Percentiles rank a stretch among this genome's conserved stretches.
phyloP scores from a whole-genome alignment of 2,113 vertebrate genomes.

The Gallinago undulata region DNA sequence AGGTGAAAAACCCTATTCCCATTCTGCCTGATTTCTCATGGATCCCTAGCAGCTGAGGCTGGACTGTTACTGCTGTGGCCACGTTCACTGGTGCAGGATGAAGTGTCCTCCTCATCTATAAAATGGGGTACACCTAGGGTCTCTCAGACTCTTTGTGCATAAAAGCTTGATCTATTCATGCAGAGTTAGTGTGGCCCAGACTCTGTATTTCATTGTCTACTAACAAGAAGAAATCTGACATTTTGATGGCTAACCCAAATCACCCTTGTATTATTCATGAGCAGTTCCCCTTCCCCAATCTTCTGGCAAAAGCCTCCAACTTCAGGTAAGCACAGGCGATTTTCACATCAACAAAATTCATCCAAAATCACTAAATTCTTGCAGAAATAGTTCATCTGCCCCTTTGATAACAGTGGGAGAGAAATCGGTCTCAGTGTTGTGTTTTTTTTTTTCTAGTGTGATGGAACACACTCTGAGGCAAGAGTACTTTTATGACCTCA shows the following conservation, averaged over 20 bases:
- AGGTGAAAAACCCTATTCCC: neutral
- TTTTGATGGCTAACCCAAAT: neutral
- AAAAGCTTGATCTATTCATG: neutral
- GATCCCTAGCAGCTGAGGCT: neutral
- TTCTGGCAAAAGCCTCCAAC: neutral
- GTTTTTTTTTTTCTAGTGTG: neutral
- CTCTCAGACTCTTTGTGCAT: neutral
- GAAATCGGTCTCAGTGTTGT: neutral
- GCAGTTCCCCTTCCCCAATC: neutral
- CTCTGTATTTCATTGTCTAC: neutral
- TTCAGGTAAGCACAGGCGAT: neutral
- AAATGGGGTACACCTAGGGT: too few species aligned
- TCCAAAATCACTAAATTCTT: neutral
- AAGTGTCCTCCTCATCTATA: neutral
- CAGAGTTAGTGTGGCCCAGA: neutral
- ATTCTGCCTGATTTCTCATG: neutral
- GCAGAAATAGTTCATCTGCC: neutral
- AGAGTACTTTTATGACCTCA: neutral
- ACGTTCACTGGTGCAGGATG: neutral
- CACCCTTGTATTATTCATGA: neutral
- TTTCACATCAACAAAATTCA: neutral
- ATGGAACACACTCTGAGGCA: neutral
- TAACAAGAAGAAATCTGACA: neutral
- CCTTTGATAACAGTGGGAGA: neutral
- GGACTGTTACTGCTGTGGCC: fast-evolving